phyloP scores from a whole-genome alignment of 2,113 vertebrate genomes.

The Ascaphus truei region DNA sequence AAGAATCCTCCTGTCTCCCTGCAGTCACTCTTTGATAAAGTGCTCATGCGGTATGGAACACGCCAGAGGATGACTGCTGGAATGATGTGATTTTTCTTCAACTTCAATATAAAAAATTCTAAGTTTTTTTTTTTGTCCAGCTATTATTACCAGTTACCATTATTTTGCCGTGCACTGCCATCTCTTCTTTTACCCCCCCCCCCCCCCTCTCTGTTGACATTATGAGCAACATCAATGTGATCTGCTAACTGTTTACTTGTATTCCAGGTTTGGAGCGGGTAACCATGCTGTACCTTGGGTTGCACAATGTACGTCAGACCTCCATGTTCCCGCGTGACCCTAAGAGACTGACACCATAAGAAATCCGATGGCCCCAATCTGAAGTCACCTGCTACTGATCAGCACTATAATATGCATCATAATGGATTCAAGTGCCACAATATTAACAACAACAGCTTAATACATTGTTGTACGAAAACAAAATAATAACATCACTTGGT shows the following conservation, averaged over 20 bases:
- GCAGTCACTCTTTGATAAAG: too few relatives aligned
- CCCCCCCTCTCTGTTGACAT: neutral
- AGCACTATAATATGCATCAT: constrained; percentile 43
- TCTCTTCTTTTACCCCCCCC: neutral
- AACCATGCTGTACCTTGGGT: constrained; percentile 92
- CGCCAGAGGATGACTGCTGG: too few relatives aligned
- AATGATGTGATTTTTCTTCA: too few relatives aligned
- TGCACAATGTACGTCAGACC: constrained; percentile 94
- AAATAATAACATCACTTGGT: constrained; percentile 20
- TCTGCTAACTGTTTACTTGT: too few relatives aligned
- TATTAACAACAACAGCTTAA: constrained; percentile 32
- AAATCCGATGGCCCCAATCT: neutral
- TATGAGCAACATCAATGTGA: too few relatives aligned
- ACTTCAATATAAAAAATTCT: too few relatives aligned
- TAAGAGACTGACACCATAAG: constrained; percentile 92
- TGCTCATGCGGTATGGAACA: too few relatives aligned
- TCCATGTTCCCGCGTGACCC: constrained; percentile 98
- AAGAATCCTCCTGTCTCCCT: too few relatives aligned
- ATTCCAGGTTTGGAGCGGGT: constrained; percentile 89
- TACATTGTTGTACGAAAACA: neutral
- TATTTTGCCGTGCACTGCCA: too few relatives aligned
- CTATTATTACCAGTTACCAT: too few relatives aligned
- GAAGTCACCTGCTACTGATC: constrained; percentile 37
- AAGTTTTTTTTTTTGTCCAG: too few relatives aligned
- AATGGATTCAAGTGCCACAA: constrained; percentile 53